These are phyloP conservation scores for Drepana arcuata DNA, from an alignment of 1,140 invertebrate genomes.

Conservation along the genomic window DNA sequence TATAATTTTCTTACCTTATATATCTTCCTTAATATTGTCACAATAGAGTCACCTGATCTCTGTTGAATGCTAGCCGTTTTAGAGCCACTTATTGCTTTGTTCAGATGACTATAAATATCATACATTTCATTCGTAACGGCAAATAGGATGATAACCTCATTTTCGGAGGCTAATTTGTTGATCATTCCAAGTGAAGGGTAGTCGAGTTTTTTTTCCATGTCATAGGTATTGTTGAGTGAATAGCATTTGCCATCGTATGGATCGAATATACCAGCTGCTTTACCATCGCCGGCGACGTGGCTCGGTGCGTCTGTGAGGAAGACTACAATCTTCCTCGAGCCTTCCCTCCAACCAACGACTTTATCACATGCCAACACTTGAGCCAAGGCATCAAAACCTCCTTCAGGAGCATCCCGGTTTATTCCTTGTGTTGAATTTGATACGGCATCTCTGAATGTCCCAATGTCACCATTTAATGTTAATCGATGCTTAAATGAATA, in stretches of 20 bases:
- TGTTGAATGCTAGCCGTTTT: slow-evolving; percentile 5
- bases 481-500: slow-evolving; percentile 93
- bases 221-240: slow-evolving; percentile 78
- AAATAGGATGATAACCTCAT: slow-evolving; percentile 89
- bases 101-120: slow-evolving; percentile 78
- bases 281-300: slow-evolving; percentile 79
- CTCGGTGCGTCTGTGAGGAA: slow-evolving; percentile 75
- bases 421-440: slow-evolving; percentile 73
- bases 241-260: slow-evolving; percentile 91
- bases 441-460: slow-evolving; percentile 75
- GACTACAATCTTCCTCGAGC: slow-evolving; percentile 76
- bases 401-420: slow-evolving; percentile 83
- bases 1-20: slow-evolving; percentile 74
- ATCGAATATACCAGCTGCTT: slow-evolving; percentile 85
- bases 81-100: slow-evolving; percentile 72
- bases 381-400: slow-evolving; percentile 86
- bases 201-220: slow-evolving; percentile 75
- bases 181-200: slow-evolving; percentile 81
- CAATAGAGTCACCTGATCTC: slow-evolving; percentile 79
- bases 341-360: slow-evolving; percentile 76
- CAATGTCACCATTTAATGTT: slow-evolving; percentile 81
- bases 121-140: slow-evolving; percentile 80
- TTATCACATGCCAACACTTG: slow-evolving; percentile 79
- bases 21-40: slow-evolving; percentile 79
- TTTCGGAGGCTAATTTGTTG: slow-evolving; percentile 78